These are phyloP conservation scores for Trichonephila clavata DNA, from an alignment of 1,140 invertebrate species.

Conservation along the genomic window DNA sequence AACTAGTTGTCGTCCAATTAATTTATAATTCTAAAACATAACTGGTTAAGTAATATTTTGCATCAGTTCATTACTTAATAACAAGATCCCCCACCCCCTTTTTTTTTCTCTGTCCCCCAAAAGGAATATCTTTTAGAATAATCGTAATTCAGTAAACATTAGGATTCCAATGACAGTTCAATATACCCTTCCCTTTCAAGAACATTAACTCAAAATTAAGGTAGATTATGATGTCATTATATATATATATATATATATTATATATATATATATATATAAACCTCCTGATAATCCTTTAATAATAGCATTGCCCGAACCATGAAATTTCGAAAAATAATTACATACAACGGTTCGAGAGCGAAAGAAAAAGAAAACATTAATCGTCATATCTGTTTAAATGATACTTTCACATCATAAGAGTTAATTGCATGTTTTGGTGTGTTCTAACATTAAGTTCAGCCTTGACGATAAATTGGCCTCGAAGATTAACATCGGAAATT, in stretches of 20 bases:
- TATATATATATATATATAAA: no score
- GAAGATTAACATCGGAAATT: constrained; percentile 4
- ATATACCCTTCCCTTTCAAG: not conserved
- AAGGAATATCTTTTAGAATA: no score
- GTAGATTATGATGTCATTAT: constrained; percentile 17
- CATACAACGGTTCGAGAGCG: not conserved
- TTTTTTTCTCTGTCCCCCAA: no score
- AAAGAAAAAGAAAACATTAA: constrained; percentile 5
- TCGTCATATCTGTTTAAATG: constrained; percentile 15
- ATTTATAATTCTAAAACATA: no score
- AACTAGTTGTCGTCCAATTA: no score
- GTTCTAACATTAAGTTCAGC: not conserved
- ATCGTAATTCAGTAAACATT: not conserved
- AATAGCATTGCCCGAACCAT: not conserved
- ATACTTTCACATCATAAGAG: not conserved
- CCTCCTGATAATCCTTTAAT: not conserved
- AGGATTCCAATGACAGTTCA: not conserved
- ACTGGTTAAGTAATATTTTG: no score
- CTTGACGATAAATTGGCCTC: not conserved
- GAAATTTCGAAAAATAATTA: constrained; percentile 32
- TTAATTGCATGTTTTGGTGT: constrained; percentile 20
- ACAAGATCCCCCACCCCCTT: no score
- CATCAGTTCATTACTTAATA: no score
- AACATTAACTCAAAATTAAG: not conserved
- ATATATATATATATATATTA: no score